Evolutionary conservation across 1,140 invertebrate genomes (phyloP).

Genomic region (Solen grandis): DNA sequence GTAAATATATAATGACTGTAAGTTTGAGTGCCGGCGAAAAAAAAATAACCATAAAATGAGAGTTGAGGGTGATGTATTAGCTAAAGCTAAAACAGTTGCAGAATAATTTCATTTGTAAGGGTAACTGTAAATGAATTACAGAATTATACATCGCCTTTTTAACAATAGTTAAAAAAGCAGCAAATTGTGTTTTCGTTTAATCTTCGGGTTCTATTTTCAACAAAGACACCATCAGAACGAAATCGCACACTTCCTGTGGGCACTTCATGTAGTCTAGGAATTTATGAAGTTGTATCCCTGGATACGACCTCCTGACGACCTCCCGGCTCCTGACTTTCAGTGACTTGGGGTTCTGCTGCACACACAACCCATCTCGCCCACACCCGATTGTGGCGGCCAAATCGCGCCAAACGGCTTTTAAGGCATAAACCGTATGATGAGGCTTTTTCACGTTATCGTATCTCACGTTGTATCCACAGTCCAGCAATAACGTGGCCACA

Average conservation of each 20-base stretch:
- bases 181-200: too few species aligned
- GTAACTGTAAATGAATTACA: too few species aligned
- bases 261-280: constrained; percentile 41
- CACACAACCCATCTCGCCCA: constrained; percentile 32
- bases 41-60: too few species aligned
- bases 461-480: constrained; percentile 48
- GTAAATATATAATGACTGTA: too few species aligned
- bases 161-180: too few species aligned
- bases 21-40: too few species aligned
- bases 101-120: too few species aligned
- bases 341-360: constrained; percentile 43
- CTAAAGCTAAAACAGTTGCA: too few species aligned
- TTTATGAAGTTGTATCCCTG: constrained; percentile 27
- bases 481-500: constrained; percentile 30
- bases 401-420: constrained; percentile 43
- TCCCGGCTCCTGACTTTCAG: constrained; percentile 37
- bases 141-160: too few species aligned
- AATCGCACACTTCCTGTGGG: constrained; percentile 29
- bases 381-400: constrained; percentile 47
- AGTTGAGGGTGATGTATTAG: too few species aligned
- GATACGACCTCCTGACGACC: constrained; percentile 30
- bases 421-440: constrained; percentile 42
- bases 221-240: constrained; percentile 22
- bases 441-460: constrained; percentile 48
- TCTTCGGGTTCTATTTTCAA: background rate